phyloP scores from a whole-genome alignment of 2,797 vertebrate genomes.

The Epinephelus awoara region DNA sequence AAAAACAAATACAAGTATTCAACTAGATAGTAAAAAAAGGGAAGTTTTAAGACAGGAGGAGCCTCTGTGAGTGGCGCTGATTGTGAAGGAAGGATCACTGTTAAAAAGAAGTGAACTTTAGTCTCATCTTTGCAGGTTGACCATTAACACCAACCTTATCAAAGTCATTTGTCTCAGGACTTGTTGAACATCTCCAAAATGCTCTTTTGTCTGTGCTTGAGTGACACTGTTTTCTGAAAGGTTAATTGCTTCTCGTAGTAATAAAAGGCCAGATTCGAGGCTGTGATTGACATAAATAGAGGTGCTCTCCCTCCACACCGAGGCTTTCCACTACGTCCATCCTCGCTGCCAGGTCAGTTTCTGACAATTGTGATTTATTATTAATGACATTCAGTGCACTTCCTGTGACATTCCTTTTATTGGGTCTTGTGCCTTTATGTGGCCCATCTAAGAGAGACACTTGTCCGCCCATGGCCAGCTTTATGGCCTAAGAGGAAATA shows the following conservation, averaged over 20 bases:
- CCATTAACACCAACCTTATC: conserved; percentile 79
- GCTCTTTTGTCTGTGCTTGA: conserved; percentile 80
- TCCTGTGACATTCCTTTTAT: conserved; percentile 89
- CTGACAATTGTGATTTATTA: conserved; percentile 88
- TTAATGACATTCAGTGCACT: conserved; percentile 87
- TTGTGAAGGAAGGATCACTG: conserved; percentile 14
- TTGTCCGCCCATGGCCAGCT: conserved; percentile 82
- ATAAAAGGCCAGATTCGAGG: conserved; percentile 83
- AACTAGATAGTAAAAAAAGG: conserved; percentile 12
- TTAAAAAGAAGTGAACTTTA: conserved; percentile 58
- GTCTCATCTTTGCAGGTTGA: conserved; percentile 64
- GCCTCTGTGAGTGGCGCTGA: background rate
- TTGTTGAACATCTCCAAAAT: conserved; percentile 84
- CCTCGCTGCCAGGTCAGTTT: conserved; percentile 80
- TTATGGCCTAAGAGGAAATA: conserved; percentile 79
- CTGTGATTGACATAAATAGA: conserved; percentile 86
- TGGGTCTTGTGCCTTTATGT: conserved; percentile 84
- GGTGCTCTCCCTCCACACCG: conserved; percentile 65
- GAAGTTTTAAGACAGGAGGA: background rate
- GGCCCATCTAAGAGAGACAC: conserved; percentile 77
- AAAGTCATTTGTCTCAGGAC: conserved; percentile 80
- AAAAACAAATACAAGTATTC: conserved; percentile 16
- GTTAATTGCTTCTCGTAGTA: conserved; percentile 86
- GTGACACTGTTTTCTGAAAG: conserved; percentile 86
- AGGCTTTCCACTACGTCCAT: conserved; percentile 76